Base-by-base conservation (phyloP, 2,113 vertebrate genomes). In the Hystrix brachyura region DNA sequence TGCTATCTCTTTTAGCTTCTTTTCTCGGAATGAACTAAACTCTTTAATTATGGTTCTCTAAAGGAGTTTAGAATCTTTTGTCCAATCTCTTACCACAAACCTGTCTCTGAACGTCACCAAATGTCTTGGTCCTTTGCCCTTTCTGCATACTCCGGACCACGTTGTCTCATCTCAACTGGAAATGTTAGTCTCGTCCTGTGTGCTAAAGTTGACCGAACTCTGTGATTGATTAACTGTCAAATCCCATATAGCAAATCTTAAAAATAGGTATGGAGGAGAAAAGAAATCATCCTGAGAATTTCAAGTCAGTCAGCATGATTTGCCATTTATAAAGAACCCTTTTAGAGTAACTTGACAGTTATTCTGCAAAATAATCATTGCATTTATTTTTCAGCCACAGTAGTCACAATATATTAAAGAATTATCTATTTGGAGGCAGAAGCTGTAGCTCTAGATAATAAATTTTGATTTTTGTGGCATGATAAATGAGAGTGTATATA, bases 201-300 rank as follows among this genome's bases (percentile, higher is more conserved):
- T 51, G 46, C 71, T 69, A 87, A 83, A 67, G 51, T 32, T n/a
- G 69, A 83, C 79, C 19, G 51, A 95, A 91, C 62, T 60, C 55
- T 91, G 43, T 57, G 43, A 86, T 60, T 91, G 72, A 53, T 57
- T 79, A 90, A 65, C 65, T 62, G 14, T 80, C 76, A 87, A 94
- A 87, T 91, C 29, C 27, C 80, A 87, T 18, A 60, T 69, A 83
- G 53, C 15, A 86, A 90, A 71, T 92, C 60, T 96, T 95, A 72
- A 43, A 97, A 95, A 80, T 91, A 97, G 51, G 74, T 69, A 25
- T 65, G n/a, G 21, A 87, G 62, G 48, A 86, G 51, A 48, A 79
- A 3, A 59, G 86, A 94, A 88, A 13, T 51, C 80, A 64, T 51
- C 43, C 46, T 46, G 53, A 87, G 80, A 71, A 92, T 84, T 92